Percentiles rank a stretch among this genome's conserved stretches.
These are phyloP conservation scores for Taurulus bubalis DNA, from an alignment of 2,113 vertebrate genomes.

Conservation along the genomic window DNA sequence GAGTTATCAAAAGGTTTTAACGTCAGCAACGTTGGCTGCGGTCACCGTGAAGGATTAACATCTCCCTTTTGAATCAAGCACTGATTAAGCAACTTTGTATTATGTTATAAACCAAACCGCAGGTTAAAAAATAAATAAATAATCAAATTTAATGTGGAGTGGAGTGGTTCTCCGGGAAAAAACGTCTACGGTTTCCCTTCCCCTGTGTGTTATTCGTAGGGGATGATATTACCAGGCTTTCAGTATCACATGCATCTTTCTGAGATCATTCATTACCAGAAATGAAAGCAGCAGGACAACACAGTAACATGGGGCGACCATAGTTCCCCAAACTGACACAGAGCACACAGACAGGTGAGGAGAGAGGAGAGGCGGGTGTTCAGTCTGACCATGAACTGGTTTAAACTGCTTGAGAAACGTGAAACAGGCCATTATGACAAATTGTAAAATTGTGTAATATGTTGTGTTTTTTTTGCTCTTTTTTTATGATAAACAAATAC, in stretches of 20 bases:
- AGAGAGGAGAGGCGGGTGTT: neutral
- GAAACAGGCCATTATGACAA: neutral
- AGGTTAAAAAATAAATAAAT: neutral
- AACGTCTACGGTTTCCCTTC: too few relatives aligned
- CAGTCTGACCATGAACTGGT: neutral
- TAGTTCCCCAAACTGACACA: neutral
- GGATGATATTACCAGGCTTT: neutral
- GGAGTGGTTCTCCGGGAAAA: neutral
- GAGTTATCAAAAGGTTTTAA: neutral
- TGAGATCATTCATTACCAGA: neutral
- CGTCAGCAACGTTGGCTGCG: too few relatives aligned
- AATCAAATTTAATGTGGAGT: neutral
- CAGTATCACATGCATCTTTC: neutral
- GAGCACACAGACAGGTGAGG: neutral
- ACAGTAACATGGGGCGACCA: too few relatives aligned
- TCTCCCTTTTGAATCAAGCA: too few relatives aligned
- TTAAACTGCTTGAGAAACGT: neutral
- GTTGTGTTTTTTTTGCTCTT: neutral
- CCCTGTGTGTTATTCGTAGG: too few relatives aligned
- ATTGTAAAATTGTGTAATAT: neutral
- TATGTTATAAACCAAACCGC: neutral
- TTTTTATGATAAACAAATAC: neutral
- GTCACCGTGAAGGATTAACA: neutral
- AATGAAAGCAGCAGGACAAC: neutral
- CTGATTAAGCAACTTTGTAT: too few relatives aligned